Percentiles rank a stretch among this genome's conserved stretches.
phyloP scores from a whole-genome alignment of 2,888 invertebrate genomes.

The Mythimna pallens region DNA sequence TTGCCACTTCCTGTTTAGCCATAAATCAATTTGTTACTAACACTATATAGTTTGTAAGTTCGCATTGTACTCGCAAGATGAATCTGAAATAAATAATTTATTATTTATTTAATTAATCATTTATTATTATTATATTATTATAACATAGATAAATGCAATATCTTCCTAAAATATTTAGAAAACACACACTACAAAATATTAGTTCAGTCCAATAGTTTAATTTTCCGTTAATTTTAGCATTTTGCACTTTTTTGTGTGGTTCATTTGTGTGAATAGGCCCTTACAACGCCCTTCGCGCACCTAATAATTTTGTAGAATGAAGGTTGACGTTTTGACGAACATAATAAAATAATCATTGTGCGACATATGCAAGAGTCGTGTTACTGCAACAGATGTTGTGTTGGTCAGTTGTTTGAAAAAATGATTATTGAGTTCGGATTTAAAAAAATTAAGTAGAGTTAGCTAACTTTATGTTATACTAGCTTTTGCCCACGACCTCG shows the following conservation, averaged over 20 bases:
- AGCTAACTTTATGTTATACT: not conserved
- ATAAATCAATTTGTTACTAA: too few relatives aligned
- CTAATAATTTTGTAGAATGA: slow-evolving; percentile 77
- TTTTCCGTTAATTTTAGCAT: not conserved
- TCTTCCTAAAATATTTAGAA: too few relatives aligned
- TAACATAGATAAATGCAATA: too few relatives aligned
- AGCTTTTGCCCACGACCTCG: too few relatives aligned
- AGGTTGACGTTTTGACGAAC: slow-evolving; percentile 64
- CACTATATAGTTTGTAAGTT: too few relatives aligned
- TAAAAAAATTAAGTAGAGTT: not conserved
- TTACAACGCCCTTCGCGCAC: slow-evolving; percentile 45
- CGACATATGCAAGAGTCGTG: slow-evolving; percentile 56
- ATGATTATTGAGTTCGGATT: not conserved
- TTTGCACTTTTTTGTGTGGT: too few relatives aligned
- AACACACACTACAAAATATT: too few relatives aligned
- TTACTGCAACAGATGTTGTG: slow-evolving; percentile 66
- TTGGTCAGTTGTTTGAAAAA: slow-evolving; percentile 4
- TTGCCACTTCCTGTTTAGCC: too few relatives aligned
- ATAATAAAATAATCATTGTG: slow-evolving; percentile 60
- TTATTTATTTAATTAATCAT: too few relatives aligned
- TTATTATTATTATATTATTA: too few relatives aligned
- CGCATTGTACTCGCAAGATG: too few relatives aligned
- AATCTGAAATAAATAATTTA: too few relatives aligned
- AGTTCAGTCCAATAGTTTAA: not conserved
- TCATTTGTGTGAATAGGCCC: slow-evolving; percentile 17